Conservation (phyloP, 2,888 invertebrate genomes). For the Chloromyia formosa region DNA sequence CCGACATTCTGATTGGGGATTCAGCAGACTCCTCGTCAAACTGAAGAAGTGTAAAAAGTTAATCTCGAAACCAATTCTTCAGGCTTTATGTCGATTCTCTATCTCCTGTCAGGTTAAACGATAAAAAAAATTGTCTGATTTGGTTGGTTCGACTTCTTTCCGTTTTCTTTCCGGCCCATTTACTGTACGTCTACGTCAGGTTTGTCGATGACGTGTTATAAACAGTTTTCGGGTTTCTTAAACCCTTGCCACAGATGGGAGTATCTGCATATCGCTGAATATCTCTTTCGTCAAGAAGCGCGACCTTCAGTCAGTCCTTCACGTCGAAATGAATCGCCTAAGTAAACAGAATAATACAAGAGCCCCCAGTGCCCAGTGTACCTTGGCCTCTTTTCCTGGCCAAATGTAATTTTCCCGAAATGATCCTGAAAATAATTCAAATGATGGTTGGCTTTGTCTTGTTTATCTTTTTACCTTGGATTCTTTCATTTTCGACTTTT, state of each 20-base stretch:
- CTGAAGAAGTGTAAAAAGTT: slow-evolving; percentile 35
- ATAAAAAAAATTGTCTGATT: slow-evolving; percentile 38
- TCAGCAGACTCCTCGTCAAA: slow-evolving; percentile 29
- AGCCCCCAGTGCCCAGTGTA: slow-evolving; percentile 1
- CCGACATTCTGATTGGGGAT: slow-evolving; percentile 13
- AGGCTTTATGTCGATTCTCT: slow-evolving; percentile 37
- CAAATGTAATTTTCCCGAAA: slow-evolving; percentile 33
- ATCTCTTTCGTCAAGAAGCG: not conserved
- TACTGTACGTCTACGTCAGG: not conserved
- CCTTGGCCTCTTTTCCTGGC: slow-evolving; percentile 19
- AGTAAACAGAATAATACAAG: slow-evolving; percentile 29
- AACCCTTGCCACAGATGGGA: slow-evolving; percentile 3
- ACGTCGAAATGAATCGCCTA: slow-evolving; percentile 24
- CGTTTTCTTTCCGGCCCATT: not conserved
- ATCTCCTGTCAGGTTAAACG: slow-evolving; percentile 33
- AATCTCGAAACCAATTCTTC: slow-evolving; percentile 42
- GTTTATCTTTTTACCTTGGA: slow-evolving; percentile 34
- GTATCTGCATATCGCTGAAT: not conserved
- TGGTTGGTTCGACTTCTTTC: slow-evolving; percentile 14
- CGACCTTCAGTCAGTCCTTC: slow-evolving; percentile 3
- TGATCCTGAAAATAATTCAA: slow-evolving; percentile 26
- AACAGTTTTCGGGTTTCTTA: not conserved
- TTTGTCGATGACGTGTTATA: slow-evolving; percentile 24
- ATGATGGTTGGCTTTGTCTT: slow-evolving; percentile 17
- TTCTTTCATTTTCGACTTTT: slow-evolving; percentile 23